Conservation (phyloP, 2,888 invertebrate species). For the Caenorhabditis zanzibari region DNA sequence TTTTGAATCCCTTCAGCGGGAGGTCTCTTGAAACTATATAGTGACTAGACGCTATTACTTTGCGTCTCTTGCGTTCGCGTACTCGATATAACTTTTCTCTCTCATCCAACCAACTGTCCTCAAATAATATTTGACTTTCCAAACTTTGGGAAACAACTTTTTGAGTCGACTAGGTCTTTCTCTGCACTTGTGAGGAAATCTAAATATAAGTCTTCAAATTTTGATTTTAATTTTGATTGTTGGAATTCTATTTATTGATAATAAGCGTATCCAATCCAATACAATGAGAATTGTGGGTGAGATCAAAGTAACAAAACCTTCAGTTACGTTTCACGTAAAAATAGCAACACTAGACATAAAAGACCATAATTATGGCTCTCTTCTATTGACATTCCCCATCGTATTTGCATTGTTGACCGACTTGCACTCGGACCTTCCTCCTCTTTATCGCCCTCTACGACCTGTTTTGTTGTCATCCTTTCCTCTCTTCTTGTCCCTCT, state of each 20-base stretch:
- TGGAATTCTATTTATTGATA: too few species aligned
- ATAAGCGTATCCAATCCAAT: too few species aligned
- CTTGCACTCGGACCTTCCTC: slow-evolving; percentile 29
- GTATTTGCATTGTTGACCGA: slow-evolving; percentile 28
- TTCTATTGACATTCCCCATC: slow-evolving; percentile 15
- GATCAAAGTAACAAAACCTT: too few species aligned
- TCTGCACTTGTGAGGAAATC: neutral
- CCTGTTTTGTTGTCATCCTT: slow-evolving; percentile 28
- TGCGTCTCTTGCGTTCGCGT: slow-evolving; percentile 32
- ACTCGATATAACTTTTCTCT: neutral
- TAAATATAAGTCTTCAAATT: too few species aligned
- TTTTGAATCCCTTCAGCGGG: neutral
- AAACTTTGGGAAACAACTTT: neutral
- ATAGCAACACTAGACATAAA: neutral
- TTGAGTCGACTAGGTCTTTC: neutral
- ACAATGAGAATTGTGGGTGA: too few species aligned
- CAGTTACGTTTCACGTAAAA: neutral
- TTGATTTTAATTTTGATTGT: too few species aligned
- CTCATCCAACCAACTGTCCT: neutral
- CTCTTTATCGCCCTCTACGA: neutral
- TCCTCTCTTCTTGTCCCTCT: neutral
- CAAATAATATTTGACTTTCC: slow-evolving; percentile 19
- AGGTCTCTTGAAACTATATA: neutral
- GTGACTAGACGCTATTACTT: slow-evolving; percentile 8
- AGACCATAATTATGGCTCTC: neutral